A percentile compares a stretch with the other conserved stretches of the same genome.
Evolutionary conservation across 2,888 invertebrate genomes (phyloP).

Genomic region (Phlogophora meticulosa): DNA sequence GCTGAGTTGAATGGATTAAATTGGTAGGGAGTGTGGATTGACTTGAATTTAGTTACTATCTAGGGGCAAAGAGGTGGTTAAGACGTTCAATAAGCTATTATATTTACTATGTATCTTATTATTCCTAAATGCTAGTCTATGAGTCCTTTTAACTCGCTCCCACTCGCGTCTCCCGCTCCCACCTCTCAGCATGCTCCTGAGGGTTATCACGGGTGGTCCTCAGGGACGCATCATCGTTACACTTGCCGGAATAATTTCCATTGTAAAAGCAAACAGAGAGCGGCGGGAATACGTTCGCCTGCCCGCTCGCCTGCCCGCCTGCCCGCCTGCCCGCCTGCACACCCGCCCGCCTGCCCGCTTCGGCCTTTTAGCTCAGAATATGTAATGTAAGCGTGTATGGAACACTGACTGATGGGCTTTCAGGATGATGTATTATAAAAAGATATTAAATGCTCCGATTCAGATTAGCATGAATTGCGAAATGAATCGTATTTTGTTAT

Average conservation of each 20-base stretch:
- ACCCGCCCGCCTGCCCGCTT: slow-evolving; percentile 2
- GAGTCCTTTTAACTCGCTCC: not conserved
- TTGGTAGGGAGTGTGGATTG: not conserved
- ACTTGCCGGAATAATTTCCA: slow-evolving; percentile 76
- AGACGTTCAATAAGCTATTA: not conserved
- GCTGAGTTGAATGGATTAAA: slow-evolving; percentile 4
- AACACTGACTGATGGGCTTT: slow-evolving; percentile 42
- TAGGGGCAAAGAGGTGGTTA: too few species aligned
- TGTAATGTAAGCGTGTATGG: slow-evolving; percentile 34
- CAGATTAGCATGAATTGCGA: slow-evolving; percentile 2
- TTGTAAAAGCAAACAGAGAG: slow-evolving; percentile 70
- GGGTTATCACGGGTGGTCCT: slow-evolving; percentile 55
- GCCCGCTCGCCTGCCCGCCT: not conserved
- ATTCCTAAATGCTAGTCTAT: not conserved
- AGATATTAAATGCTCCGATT: slow-evolving; percentile 1
- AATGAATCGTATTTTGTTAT: not conserved
- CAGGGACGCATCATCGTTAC: slow-evolving; percentile 74
- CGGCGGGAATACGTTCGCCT: slow-evolving; percentile 51
- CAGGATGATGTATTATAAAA: slow-evolving; percentile 11
- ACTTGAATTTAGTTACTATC: not conserved
- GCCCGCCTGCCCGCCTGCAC: not conserved
- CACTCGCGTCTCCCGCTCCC: slow-evolving; percentile 14
- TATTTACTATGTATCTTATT: too few species aligned
- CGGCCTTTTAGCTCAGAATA: slow-evolving; percentile 32
- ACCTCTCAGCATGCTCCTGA: slow-evolving; percentile 1